Evolutionary conservation across 2,888 invertebrate species (phyloP).

Genomic region (Andrena dorsata): DNA sequence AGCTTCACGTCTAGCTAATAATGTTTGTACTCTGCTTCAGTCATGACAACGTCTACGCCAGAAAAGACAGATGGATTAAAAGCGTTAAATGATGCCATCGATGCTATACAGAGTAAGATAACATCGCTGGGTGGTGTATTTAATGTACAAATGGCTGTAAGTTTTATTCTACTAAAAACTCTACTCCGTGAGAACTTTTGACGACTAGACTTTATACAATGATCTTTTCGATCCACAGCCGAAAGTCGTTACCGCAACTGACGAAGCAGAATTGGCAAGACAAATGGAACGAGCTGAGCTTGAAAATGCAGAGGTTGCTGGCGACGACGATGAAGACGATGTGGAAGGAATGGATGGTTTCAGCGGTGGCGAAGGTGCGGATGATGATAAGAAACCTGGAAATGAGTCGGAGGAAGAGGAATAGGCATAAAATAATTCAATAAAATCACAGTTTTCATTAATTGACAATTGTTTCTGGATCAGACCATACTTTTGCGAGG

Average conservation of each 20-base stretch:
- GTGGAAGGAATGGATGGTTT: slow-evolving; percentile 88
- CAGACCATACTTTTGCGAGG: slow-evolving; percentile 43
- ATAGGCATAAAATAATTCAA: slow-evolving; percentile 62
- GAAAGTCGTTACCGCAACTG: slow-evolving; percentile 98
- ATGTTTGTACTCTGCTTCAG: slow-evolving; percentile 84
- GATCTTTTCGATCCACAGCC: slow-evolving; percentile 87
- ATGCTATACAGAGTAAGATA: slow-evolving; percentile 94
- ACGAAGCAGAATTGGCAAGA: slow-evolving; percentile 97
- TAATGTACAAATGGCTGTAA: slow-evolving; percentile 96
- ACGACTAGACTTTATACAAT: background rate
- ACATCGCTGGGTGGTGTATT: slow-evolving; percentile 95
- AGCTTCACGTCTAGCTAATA: background rate
- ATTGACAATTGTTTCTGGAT: slow-evolving; percentile 45
- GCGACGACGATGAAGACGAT: slow-evolving; percentile 94
- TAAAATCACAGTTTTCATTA: slow-evolving; percentile 54
- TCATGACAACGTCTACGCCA: slow-evolving; percentile 99
- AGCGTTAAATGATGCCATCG: slow-evolving; percentile 95
- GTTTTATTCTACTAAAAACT: slow-evolving; percentile 75
- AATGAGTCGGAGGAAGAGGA: slow-evolving; percentile 80
- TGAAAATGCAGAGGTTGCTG: slow-evolving; percentile 97
- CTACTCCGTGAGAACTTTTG: background rate
- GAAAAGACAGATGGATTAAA: slow-evolving; percentile 97
- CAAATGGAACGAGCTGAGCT: slow-evolving; percentile 97
- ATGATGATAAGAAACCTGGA: slow-evolving; percentile 77
- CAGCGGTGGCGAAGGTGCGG: slow-evolving; percentile 84